Conservation (phyloP, 2,888 invertebrate species). For the Allophyes oxyacanthae region DNA sequence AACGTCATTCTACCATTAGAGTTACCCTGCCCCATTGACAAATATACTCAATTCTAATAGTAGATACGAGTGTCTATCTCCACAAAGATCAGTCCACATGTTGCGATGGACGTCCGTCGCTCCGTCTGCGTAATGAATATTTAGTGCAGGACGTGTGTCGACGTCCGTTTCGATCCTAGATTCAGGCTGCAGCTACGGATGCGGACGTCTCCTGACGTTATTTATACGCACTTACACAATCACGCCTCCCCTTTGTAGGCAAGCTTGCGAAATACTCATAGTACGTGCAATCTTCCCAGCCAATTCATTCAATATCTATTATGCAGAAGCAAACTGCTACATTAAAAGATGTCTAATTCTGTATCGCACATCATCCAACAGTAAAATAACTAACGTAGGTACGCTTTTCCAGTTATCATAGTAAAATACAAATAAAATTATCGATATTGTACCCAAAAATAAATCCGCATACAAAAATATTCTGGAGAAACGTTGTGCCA, state of each 20-base stretch:
- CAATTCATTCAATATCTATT: neutral
- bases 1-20: too few relatives aligned
- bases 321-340: neutral
- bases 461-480: conserved; percentile 6
- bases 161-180: conserved; percentile 10
- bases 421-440: conserved; percentile 24
- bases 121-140: conserved; percentile 45
- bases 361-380: neutral
- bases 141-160: conserved; percentile 47
- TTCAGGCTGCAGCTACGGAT: conserved; percentile 32
- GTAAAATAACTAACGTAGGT: neutral
- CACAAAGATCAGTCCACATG: neutral
- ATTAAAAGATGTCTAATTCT: neutral
- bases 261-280: conserved; percentile 12
- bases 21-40: too few relatives aligned
- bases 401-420: conserved; percentile 13
- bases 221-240: conserved; percentile 34
- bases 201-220: conserved; percentile 26
- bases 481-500: conserved; percentile 5
- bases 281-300: conserved; percentile 1
- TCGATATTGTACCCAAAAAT: conserved; percentile 23
- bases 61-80: too few relatives aligned
- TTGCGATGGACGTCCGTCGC: conserved; percentile 9
- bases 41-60: too few relatives aligned
- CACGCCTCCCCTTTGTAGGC: conserved; percentile 6